Conservation (phyloP, 1,140 invertebrate species). For the Bombus cullumanus region DNA sequence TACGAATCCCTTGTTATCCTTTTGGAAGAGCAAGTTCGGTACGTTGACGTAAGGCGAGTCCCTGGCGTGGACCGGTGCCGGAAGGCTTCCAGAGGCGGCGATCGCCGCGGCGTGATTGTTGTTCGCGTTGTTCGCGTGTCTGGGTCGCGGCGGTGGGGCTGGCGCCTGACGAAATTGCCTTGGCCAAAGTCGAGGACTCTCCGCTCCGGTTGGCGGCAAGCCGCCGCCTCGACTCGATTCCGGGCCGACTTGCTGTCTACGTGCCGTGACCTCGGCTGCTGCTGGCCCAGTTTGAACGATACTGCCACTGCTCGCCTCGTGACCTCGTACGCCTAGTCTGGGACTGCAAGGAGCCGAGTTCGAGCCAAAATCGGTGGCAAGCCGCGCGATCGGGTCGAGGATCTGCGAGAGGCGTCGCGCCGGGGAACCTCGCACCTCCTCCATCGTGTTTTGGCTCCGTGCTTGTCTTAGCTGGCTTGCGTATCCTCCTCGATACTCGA, state of each 20-base stretch:
- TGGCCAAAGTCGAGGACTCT: slow-evolving; percentile 87
- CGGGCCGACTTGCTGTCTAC: slow-evolving; percentile 34
- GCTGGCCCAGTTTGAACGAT: slow-evolving; percentile 10
- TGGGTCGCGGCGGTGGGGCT: slow-evolving; percentile 80
- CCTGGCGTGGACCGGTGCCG: slow-evolving; percentile 53
- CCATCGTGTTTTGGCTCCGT: slow-evolving; percentile 66
- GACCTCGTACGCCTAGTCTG: slow-evolving; percentile 73
- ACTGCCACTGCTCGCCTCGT: slow-evolving; percentile 29
- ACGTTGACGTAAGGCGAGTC: slow-evolving; percentile 82
- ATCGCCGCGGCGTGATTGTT: slow-evolving; percentile 48
- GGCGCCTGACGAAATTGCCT: slow-evolving; percentile 85
- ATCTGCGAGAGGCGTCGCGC: slow-evolving; percentile 89
- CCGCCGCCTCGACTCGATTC: slow-evolving; percentile 32
- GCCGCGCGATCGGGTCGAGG: slow-evolving; percentile 89
- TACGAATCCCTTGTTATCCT: slow-evolving; percentile 76
- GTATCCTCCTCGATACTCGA: not conserved
- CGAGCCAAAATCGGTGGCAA: slow-evolving; percentile 83
- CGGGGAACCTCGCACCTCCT: slow-evolving; percentile 79
- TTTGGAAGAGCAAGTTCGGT: slow-evolving; percentile 79
- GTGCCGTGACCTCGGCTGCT: not conserved
- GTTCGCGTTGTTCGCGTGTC: slow-evolving; percentile 72
- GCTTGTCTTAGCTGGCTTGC: slow-evolving; percentile 4
- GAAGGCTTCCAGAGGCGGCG: not conserved
- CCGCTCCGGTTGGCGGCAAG: slow-evolving; percentile 79
- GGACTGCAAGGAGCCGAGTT: slow-evolving; percentile 83